These are phyloP conservation scores for Cynaeus angustus DNA, from an alignment of 2,888 invertebrate genomes.

Conservation along the genomic window DNA sequence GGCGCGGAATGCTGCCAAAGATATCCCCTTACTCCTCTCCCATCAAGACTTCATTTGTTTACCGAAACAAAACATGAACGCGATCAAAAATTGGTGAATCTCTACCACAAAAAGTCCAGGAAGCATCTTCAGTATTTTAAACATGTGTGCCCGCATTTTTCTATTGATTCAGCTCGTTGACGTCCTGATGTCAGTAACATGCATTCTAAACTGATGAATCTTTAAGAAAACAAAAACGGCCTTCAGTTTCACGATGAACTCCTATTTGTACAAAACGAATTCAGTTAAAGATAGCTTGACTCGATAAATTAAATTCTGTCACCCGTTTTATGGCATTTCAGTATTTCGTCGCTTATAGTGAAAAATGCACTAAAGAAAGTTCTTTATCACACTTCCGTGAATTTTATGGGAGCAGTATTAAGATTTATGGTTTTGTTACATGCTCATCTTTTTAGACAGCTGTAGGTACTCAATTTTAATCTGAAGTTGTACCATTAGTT, in stretches of 20 bases:
- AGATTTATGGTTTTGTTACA: background rate
- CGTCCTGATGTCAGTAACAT: background rate
- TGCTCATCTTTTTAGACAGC: conserved; percentile 2
- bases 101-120: background rate
- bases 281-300: no score
- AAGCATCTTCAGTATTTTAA: background rate
- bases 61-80: conserved; percentile 6
- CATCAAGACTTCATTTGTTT: conserved; percentile 6
- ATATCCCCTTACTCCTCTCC: conserved; percentile 32
- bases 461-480: conserved; percentile 4
- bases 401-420: background rate
- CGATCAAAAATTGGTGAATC: background rate
- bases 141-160: background rate
- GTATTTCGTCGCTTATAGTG: no score
- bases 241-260: conserved; percentile 4
- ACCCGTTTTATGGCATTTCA: no score
- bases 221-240: conserved; percentile 1
- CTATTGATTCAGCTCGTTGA: background rate
- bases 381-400: background rate
- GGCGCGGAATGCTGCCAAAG: conserved; percentile 54
- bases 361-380: background rate
- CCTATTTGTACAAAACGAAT: background rate
- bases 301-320: no score
- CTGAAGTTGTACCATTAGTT: background rate
- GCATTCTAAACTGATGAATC: conserved; percentile 4